A percentile compares a stretch with the other conserved stretches of the same genome.
Conservation (phyloP, 2,888 invertebrate species). For the Aporophyla lueneburgensis region DNA sequence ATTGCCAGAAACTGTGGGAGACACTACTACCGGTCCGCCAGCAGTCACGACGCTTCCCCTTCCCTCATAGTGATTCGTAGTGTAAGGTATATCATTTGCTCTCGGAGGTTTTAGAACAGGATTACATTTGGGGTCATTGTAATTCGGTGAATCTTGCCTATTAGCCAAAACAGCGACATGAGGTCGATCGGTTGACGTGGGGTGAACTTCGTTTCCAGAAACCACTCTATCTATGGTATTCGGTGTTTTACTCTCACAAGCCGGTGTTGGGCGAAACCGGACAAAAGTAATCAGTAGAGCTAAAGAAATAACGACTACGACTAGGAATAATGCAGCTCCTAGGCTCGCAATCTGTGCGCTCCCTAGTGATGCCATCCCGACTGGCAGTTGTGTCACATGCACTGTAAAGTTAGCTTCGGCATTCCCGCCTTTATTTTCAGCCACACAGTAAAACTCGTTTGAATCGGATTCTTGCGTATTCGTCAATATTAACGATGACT, state of each 20-base stretch:
- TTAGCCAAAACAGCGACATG: conserved; percentile 91
- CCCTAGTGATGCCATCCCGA: conserved; percentile 95
- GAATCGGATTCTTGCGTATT: conserved; percentile 96
- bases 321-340: conserved; percentile 95
- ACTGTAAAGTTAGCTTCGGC: conserved; percentile 97
- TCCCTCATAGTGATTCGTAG: conserved; percentile 93
- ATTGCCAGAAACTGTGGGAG: conserved; percentile 93
- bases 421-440: conserved; percentile 96
- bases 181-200: conserved; percentile 87
- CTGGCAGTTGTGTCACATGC: conserved; percentile 94
- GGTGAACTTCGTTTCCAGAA: conserved; percentile 90
- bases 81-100: conserved; percentile 92
- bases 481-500: conserved; percentile 94
- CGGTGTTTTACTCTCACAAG: conserved; percentile 94
- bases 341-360: conserved; percentile 96
- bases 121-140: conserved; percentile 89
- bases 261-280: conserved; percentile 93
- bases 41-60: conserved; percentile 92
- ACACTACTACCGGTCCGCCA: conserved; percentile 93
- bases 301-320: conserved; percentile 94
- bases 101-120: conserved; percentile 94
- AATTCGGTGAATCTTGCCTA: conserved; percentile 84
- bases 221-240: conserved; percentile 94
- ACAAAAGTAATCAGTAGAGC: conserved; percentile 93
- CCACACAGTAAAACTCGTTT: conserved; percentile 96